A percentile compares a stretch with the other conserved stretches of the same genome.
These are phyloP conservation scores for Lytechinus variegatus DNA, from an alignment of 35 echinoderm and acorn worm genomes.

Conservation along the genomic window DNA sequence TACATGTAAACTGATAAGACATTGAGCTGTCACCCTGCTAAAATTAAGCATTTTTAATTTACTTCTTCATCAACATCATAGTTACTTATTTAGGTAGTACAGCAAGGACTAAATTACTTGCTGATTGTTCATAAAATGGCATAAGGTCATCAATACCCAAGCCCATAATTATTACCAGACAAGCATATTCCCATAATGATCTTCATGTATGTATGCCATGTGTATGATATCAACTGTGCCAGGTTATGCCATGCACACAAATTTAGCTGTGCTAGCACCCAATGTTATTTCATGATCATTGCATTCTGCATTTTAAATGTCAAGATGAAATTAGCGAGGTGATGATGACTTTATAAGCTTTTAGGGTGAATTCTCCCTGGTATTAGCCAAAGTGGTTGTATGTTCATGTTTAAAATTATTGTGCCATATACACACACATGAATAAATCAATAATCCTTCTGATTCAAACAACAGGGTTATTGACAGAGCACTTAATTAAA, in stretches of 20 bases:
- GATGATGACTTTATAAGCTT: too few relatives aligned
- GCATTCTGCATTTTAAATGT: not conserved
- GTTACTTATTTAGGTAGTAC: not conserved
- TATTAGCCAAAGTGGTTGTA: too few relatives aligned
- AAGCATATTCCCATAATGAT: not conserved
- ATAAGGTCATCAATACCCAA: not conserved
- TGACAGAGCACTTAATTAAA: too few relatives aligned
- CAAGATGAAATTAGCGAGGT: not conserved
- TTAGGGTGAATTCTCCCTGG: too few relatives aligned
- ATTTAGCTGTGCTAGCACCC: not conserved
- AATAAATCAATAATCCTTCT: too few relatives aligned
- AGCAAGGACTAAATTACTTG: not conserved
- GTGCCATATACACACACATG: too few relatives aligned
- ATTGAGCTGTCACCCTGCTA: not conserved
- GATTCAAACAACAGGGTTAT: too few relatives aligned
- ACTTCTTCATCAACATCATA: not conserved
- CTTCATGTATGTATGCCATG: too few relatives aligned
- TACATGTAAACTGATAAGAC: not conserved
- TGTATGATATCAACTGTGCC: not conserved
- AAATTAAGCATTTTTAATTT: not conserved
- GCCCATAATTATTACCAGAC: not conserved
- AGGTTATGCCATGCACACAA: not conserved
- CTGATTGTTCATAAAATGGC: not conserved
- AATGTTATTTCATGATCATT: not conserved
- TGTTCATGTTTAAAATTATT: too few relatives aligned